Base-by-base conservation (phyloP, 2,113 vertebrate genomes). In the Corythornis cristatus region DNA sequence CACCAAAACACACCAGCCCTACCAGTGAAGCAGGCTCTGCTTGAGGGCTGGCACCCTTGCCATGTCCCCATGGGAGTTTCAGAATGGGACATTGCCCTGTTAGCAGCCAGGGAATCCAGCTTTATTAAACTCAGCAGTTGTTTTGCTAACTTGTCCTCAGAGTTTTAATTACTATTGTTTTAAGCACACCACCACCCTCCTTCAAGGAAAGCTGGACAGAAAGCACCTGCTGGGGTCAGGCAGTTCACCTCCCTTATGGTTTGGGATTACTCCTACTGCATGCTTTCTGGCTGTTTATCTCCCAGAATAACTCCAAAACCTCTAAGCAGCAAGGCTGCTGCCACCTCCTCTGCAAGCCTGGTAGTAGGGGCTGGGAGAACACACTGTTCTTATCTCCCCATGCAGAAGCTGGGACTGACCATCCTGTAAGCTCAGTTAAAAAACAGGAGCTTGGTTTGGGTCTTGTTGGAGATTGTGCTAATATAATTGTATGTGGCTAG, bases 161-260 rank as follows among this genome's bases (percentile, higher is more conserved):
- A 94, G 43, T 51, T 75, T 90, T 95, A 93, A 96, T 96, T 97
- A 83, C 48, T 91, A 46, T 67, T 95, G 46, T 62, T 82, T 31
- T 71, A 76, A 75, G 78, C n/a, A 85, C 35, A 50, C 8, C 56
- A 50, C 35, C 51, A 48, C 26, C 28, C 75, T 72, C 31, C 71
- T 88, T 88, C 68, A 33, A 53, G 3, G 4, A 84, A 91, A 76
- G 25, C 35, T 64, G n/a, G 87, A 96, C 46, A 80, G 65, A 94
- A 96, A 89, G 66, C 95, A 96, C 83, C 95, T 96, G 96, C 82
- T 90, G 46, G 26, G 87, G 89, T 93, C 85, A 93, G 21, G 40
- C 29, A 1, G 66, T 70, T 94, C 89, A 86, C 50, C 33, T 88
- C 68, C 51, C 66, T 73, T 8, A 61, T 53, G 12, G 15, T 61